Conservation (phyloP, 2,797 vertebrate species). For the Amphiprion clarkii region DNA sequence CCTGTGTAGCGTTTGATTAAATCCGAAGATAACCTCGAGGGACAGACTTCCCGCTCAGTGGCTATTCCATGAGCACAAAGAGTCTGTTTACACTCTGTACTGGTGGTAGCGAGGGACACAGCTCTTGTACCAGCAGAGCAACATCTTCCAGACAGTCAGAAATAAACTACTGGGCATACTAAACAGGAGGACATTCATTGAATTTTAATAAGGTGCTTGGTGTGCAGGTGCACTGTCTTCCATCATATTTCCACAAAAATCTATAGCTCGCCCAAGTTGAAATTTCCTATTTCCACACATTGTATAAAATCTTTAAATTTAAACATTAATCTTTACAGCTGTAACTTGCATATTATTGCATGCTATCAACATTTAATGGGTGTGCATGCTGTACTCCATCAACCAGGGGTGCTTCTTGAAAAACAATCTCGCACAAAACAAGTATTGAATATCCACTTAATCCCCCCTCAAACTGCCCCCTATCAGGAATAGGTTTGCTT, state of each 20-base stretch:
- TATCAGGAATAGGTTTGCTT: slow-evolving; percentile 23
- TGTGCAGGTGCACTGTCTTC: slow-evolving; percentile 6
- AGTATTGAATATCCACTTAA: slow-evolving; percentile 10
- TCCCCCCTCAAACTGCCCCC: slow-evolving; percentile 10
- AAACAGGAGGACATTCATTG: neutral
- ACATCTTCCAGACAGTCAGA: slow-evolving; percentile 10
- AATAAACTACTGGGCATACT: slow-evolving; percentile 3
- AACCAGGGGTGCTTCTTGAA: neutral
- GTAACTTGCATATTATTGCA: neutral
- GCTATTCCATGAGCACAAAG: neutral
- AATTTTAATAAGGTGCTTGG: slow-evolving; percentile 6
- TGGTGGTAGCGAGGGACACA: neutral
- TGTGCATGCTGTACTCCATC: neutral
- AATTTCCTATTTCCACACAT: too few relatives aligned
- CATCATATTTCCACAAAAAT: slow-evolving; percentile 2
- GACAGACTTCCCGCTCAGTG: slow-evolving; percentile 5
- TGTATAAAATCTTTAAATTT: too few relatives aligned
- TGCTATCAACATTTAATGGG: too few relatives aligned
- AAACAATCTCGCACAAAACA: slow-evolving; percentile 7
- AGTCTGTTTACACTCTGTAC: slow-evolving; percentile 4
- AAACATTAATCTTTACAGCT: neutral
- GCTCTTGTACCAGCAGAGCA: neutral
- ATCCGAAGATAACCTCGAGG: slow-evolving; percentile 9
- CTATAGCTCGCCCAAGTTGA: neutral
- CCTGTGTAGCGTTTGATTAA: neutral